Evolutionary conservation across 2,797 vertebrate genomes (phyloP).

Genomic region (Cuculus canorus): DNA sequence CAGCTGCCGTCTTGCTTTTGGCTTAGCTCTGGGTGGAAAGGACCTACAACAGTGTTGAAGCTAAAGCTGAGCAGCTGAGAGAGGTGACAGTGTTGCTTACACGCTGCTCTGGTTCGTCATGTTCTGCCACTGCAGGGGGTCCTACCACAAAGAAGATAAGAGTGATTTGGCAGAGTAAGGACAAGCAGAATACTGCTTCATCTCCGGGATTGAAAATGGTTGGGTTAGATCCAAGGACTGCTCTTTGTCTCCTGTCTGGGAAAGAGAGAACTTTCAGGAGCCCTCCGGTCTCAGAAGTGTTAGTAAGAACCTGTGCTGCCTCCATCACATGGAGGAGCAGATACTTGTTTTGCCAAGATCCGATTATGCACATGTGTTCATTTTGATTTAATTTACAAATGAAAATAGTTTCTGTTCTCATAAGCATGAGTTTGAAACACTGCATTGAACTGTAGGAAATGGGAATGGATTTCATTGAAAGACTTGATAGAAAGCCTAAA

Average conservation of each 20-base stretch:
- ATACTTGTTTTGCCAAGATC: neutral
- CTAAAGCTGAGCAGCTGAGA: neutral
- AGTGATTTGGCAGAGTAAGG: neutral
- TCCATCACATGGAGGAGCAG: neutral
- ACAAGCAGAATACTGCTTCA: neutral
- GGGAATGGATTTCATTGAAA: neutral
- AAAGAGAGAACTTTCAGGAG: neutral
- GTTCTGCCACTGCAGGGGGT: neutral
- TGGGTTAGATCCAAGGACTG: neutral
- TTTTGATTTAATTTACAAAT: neutral
- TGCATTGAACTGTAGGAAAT: neutral
- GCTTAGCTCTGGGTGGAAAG: neutral
- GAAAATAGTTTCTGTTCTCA: neutral
- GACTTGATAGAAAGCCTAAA: rapidly evolving
- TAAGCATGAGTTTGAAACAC: neutral
- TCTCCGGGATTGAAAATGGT: neutral
- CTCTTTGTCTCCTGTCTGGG: neutral
- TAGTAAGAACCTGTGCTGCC: neutral
- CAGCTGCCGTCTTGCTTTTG: neutral
- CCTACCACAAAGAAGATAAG: neutral
- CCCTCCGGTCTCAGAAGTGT: neutral
- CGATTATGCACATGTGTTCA: neutral
- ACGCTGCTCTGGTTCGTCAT: neutral
- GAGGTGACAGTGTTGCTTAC: neutral
- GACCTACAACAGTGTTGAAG: neutral